Evolutionary conservation across 2,113 vertebrate genomes (phyloP), one percentile per base, ranked within the genome.

Genomic region (Oxyruncus cristatus): DNA sequence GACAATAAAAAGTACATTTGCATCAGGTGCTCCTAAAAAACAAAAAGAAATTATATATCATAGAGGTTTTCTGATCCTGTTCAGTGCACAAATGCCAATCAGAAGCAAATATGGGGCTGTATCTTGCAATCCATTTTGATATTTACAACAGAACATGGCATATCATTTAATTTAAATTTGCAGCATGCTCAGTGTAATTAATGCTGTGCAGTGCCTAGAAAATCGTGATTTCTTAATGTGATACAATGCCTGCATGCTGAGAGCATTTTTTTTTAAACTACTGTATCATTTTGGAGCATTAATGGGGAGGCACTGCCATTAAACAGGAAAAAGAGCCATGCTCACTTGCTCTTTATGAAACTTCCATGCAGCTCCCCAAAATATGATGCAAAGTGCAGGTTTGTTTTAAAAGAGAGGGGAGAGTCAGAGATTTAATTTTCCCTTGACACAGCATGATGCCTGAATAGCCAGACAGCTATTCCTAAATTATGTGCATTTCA

Each of bases 111-210:
- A 89, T 11, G 66, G 83, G 80, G 86, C 95, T 84, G 72, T 62
- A 95, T 85, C 89, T 89, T 88, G 81, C 92, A 95, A 94, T 86
- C 76, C 85, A 92, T 95, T 97, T 96, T 49, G 82, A 78, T 96
- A 96, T 95, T 94, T 97, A 94, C 88, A 92, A 83, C 92, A 75
- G 88, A 94, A 96, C 83, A 75, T 58, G 82, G 92, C 93, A 93
- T 96, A 95, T 81, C 76, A 95, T 95, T 96, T 96, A 96, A 96
- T 96, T 97, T 96, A 97, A 94, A 95, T 96, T 93, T 97, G 79
- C 83, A 91, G 95, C 92, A 93, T 96, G 93, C 88, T 96, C 92
- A 71, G 55, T 93, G 90, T 97, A 96, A 96, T 97, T 96, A 96
- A 97, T 96, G 95, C 94, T 94, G 90, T 95, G 93, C 93, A 94